phyloP scores from a whole-genome alignment of 2,113 vertebrate genomes.

The Menura novaehollandiae region DNA sequence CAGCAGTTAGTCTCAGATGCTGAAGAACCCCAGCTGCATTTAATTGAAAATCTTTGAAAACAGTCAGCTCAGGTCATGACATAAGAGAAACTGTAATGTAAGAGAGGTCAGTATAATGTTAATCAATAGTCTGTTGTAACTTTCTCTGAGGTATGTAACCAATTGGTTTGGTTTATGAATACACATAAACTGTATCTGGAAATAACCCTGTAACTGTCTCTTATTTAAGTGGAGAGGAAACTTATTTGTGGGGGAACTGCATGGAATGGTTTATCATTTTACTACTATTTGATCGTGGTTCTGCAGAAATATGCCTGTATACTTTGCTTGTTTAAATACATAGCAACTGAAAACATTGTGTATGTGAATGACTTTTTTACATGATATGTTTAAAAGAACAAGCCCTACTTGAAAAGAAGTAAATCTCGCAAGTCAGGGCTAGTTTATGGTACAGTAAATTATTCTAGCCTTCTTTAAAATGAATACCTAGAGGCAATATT shows the following conservation, averaged over 20 bases:
- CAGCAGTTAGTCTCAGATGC: neutral
- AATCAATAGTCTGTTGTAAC: neutral
- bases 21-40: neutral
- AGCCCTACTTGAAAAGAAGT: neutral
- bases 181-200: neutral
- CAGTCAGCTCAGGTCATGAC: neutral
- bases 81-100: neutral
- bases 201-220: neutral
- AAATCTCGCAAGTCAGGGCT: neutral
- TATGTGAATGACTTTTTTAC: neutral
- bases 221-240: neutral
- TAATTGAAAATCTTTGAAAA: slow-evolving; percentile 21
- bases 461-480: neutral
- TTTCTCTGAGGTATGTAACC: neutral
- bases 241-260: neutral
- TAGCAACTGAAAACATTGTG: neutral
- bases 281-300: neutral
- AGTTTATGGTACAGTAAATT: neutral
- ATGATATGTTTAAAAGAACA: neutral
- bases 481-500: neutral
- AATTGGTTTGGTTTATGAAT: neutral
- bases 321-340: neutral
- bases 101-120: neutral
- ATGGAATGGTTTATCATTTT: neutral
- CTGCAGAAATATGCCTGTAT: neutral